Conservation (phyloP, 2,797 vertebrate species). For the Muscicapa striata region DNA sequence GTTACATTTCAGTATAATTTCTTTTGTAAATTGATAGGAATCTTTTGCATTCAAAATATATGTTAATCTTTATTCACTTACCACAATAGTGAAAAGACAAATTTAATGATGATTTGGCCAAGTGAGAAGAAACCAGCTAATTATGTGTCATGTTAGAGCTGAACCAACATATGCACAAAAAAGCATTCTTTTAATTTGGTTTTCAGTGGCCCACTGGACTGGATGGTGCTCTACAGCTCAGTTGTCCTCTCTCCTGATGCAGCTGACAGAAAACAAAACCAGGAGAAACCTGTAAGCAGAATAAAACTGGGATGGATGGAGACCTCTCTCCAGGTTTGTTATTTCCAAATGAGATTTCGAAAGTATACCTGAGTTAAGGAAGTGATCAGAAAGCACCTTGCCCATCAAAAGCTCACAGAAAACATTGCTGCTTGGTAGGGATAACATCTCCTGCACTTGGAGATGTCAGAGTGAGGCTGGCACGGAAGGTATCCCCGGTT, state of each 20-base stretch:
- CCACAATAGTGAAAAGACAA: neutral
- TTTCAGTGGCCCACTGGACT: neutral
- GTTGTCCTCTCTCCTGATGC: neutral
- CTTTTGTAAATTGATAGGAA: neutral
- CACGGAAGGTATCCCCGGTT: neutral
- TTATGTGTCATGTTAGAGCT: neutral
- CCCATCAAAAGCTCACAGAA: fast-evolving
- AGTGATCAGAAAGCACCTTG: neutral
- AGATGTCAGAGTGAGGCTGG: neutral
- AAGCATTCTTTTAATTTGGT: neutral
- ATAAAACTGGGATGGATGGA: neutral
- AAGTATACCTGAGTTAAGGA: neutral
- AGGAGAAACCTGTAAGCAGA: neutral
- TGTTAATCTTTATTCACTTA: neutral
- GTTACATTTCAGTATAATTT: no score
- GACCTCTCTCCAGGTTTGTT: neutral
- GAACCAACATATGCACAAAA: neutral
- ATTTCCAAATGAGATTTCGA: neutral
- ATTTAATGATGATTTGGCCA: neutral
- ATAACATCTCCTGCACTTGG: neutral
- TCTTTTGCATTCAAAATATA: neutral
- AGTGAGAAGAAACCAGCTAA: neutral
- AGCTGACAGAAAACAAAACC: neutral
- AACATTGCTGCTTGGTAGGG: neutral
- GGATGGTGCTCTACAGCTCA: neutral